Percentiles rank a stretch among this genome's conserved stretches.
phyloP scores from a whole-genome alignment of 1,140 invertebrate genomes.

The Orchestia grillus region DNA sequence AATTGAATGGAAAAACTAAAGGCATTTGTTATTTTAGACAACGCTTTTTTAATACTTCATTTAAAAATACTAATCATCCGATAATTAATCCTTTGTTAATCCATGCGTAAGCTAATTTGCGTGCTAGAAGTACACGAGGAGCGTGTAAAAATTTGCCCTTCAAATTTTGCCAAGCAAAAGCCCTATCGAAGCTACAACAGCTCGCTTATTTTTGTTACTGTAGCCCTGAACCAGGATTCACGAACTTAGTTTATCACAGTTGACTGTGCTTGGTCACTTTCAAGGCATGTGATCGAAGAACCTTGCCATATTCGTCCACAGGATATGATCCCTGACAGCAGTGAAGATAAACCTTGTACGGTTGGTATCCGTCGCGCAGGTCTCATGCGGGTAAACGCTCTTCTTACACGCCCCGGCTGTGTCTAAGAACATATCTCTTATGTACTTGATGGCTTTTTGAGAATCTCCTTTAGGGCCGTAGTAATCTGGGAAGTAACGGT shows the following conservation, averaged over 20 bases:
- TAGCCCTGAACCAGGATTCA: background rate
- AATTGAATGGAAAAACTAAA: background rate
- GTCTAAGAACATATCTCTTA: constrained; percentile 62
- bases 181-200: background rate
- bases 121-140: background rate
- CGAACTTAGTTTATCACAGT: background rate
- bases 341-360: constrained; percentile 71
- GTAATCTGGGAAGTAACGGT: constrained; percentile 72
- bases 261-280: background rate
- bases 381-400: constrained; percentile 69
- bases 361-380: constrained; percentile 72
- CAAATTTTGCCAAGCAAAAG: background rate
- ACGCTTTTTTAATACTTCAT: background rate
- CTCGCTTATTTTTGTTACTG: background rate
- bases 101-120: background rate
- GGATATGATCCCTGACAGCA: constrained; percentile 72
- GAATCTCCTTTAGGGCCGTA: constrained; percentile 68
- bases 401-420: constrained; percentile 57
- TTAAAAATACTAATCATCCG: background rate
- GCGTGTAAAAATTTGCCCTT: background rate
- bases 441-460: constrained; percentile 63
- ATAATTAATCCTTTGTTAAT: background rate
- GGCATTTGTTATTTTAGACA: background rate
- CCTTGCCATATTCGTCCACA: constrained; percentile 69
- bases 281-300: constrained; percentile 60